Evolutionary conservation across 2,113 vertebrate genomes (phyloP), one percentile per base, ranked within the genome.

Genomic region (Campylomormyrus numenius): DNA sequence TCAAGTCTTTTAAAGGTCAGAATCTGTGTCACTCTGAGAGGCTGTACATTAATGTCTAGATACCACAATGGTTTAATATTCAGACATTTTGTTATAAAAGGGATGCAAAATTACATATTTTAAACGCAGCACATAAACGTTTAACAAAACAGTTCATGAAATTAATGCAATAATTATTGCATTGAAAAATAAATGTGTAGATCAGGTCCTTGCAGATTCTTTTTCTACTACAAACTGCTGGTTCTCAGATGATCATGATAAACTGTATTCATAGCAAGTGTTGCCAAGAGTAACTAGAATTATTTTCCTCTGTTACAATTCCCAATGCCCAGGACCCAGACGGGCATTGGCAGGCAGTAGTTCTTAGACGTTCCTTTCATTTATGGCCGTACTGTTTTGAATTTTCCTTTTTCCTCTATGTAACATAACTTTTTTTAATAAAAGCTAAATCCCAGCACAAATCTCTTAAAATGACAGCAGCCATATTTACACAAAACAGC

Each of bases 1-100:
- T 89, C 4, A 15, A 11, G 89, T 91, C 90, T 90, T 91, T 56
- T 49, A 85, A 80, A 92, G 92, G 91, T 93, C 92, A 87, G 48
- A 83, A 86, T 90, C 91, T 91, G 90, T 91, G 42, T 10, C 42
- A 93, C 66, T 89, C 35, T 91, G 90, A 92, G 89, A 90, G 87
- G 74, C 39, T 83, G 21, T 88, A 48, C 89, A 46, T n/a, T 58
- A 35, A 27, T 19, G 50, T 87, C 48, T 53, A 27, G 50, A 31
- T 49, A 87, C 27, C 11, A 53, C 5, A n/a, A 87, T 21, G 0
- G 48, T 53, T 53, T 87, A 53, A 27, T 87, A 52, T 31, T 35
- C 49, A 52, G 24, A 31, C 13, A 77, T 35, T 31, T 87, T 5
- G 31, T 27, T 52, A 39, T 19, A 50, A 87, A 19, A 52, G 45